These are phyloP conservation scores for Allobates femoralis DNA, from an alignment of 2,797 vertebrate genomes.

Conservation along the genomic window DNA sequence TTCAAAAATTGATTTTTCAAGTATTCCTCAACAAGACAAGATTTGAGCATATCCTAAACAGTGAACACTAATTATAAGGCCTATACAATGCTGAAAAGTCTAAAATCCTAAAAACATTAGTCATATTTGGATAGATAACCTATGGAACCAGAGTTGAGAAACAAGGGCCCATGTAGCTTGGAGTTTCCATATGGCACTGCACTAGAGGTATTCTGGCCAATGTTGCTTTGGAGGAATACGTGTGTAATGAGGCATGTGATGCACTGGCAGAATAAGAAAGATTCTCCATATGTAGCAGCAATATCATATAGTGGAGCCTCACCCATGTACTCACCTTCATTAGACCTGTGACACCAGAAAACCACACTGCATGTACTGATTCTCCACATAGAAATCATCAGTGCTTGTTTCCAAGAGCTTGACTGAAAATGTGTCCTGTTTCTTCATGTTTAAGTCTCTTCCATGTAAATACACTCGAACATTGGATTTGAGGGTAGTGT, in stretches of 20 bases:
- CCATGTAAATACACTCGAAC: slow-evolving; percentile 82
- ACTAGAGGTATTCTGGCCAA: not conserved
- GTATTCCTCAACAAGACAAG: too few relatives aligned
- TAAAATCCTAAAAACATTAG: not conserved
- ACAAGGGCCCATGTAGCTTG: not conserved
- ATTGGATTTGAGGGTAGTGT: slow-evolving; percentile 79
- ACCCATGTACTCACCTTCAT: slow-evolving; percentile 82
- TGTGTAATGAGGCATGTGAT: not conserved
- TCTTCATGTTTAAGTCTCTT: slow-evolving; percentile 70
- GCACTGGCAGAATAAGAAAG: too few relatives aligned
- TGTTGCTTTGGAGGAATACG: not conserved
- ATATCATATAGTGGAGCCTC: too few relatives aligned
- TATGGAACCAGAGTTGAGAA: not conserved
- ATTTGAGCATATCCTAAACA: too few relatives aligned
- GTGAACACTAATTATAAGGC: not conserved
- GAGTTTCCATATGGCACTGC: not conserved
- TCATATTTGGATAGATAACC: not conserved
- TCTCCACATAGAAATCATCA: slow-evolving; percentile 87
- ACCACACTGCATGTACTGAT: slow-evolving; percentile 89
- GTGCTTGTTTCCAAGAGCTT: slow-evolving; percentile 76
- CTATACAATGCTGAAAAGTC: not conserved
- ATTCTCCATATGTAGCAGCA: too few relatives aligned
- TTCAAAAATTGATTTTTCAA: too few relatives aligned
- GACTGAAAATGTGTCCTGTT: slow-evolving; percentile 78
- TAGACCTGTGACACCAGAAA: slow-evolving; percentile 88